phyloP scores from a whole-genome alignment of 1,140 invertebrate species.

The Periplaneta americana region DNA sequence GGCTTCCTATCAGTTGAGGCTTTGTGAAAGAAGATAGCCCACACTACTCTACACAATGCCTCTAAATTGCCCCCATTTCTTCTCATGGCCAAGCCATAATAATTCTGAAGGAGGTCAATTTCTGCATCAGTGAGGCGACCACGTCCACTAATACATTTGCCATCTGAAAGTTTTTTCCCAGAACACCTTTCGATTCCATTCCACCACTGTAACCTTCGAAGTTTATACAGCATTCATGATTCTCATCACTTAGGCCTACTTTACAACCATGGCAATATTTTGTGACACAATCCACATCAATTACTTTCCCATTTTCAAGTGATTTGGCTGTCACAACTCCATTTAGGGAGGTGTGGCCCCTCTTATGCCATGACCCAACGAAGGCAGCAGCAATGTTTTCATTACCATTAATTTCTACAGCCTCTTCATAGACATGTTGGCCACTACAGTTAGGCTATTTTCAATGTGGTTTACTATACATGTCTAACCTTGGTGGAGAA shows the following conservation, averaged over 20 bases:
- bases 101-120: slow-evolving; percentile 22
- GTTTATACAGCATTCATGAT: slow-evolving; percentile 6
- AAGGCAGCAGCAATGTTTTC: slow-evolving; percentile 15
- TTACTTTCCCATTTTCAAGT: slow-evolving; percentile 15
- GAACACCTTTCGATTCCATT: slow-evolving; percentile 4
- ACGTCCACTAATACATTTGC: slow-evolving; percentile 12
- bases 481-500: slow-evolving; percentile 1
- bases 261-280: slow-evolving; percentile 14
- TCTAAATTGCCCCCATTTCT: slow-evolving; percentile 9
- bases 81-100: slow-evolving; percentile 25
- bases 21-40: slow-evolving; percentile 20
- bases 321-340: slow-evolving; percentile 17
- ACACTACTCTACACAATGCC: slow-evolving; percentile 22
- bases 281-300: slow-evolving; percentile 17
- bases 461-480: neutral
- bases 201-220: neutral
- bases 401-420: neutral
- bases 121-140: slow-evolving; percentile 22
- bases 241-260: neutral
- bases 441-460: neutral
- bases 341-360: slow-evolving; percentile 17
- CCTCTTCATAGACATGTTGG: slow-evolving; percentile 1
- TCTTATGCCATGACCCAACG: slow-evolving; percentile 21
- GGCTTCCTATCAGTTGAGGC: slow-evolving; percentile 24
- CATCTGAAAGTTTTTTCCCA: slow-evolving; percentile 7